These are phyloP conservation scores for Drosophila histrio DNA, from an alignment of 2,888 invertebrate species.

Conservation along the genomic window DNA sequence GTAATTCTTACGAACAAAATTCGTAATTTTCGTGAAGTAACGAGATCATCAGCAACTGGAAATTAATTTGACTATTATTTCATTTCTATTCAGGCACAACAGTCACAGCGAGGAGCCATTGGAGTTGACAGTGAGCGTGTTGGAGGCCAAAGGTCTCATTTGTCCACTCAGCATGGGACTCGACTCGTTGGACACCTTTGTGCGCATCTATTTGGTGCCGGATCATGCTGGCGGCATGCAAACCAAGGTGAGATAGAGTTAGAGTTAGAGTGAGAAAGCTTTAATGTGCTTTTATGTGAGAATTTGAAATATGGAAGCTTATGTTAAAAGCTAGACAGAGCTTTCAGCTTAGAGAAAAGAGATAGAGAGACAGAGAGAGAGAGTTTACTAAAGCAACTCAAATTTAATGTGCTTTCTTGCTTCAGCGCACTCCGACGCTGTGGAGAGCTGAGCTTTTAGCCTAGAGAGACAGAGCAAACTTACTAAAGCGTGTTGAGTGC, in stretches of 20 bases:
- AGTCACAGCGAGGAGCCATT: constrained; percentile 76
- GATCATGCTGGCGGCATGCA: constrained; percentile 89
- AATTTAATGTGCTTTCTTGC: background rate
- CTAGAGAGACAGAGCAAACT: too few species aligned
- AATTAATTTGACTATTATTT: background rate
- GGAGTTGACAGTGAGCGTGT: constrained; percentile 87
- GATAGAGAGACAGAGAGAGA: too few species aligned
- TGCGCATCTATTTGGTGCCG: constrained; percentile 90
- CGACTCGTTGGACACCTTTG: constrained; percentile 89
- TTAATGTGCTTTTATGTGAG: background rate
- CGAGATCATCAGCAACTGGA: too few species aligned
- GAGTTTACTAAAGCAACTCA: too few species aligned
- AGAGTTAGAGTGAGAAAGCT: background rate
- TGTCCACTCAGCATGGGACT: constrained; percentile 86
- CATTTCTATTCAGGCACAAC: constrained; percentile 65
- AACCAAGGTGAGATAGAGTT: constrained; percentile 85
- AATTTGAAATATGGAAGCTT: too few species aligned
- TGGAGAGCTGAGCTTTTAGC: too few species aligned
- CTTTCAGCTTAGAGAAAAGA: too few species aligned
- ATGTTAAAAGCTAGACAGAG: too few species aligned
- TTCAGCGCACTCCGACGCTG: too few species aligned
- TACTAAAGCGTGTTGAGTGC: too few species aligned
- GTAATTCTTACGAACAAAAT: too few species aligned
- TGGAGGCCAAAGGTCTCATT: constrained; percentile 90
- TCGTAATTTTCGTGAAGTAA: too few species aligned